A percentile compares a stretch with the other conserved stretches of the same genome.
Conservation (phyloP, 53 echinoderm and acorn worm genomes). For the Zoroaster sp. region DNA sequence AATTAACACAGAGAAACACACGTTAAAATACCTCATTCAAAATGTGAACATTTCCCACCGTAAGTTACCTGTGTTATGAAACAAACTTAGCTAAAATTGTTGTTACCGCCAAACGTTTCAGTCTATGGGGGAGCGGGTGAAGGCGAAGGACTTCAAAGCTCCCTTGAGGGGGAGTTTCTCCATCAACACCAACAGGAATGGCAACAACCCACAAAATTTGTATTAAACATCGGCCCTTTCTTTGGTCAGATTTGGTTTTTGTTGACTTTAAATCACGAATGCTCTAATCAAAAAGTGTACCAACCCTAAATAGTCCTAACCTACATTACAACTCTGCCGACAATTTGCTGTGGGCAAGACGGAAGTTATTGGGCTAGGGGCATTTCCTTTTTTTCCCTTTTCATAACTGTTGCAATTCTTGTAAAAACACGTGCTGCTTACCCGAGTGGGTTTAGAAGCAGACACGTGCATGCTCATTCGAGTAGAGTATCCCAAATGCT, state of each 20-base stretch:
- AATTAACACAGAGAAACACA: background rate
- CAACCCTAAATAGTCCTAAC: background rate
- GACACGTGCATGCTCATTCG: no score
- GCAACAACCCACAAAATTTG: background rate
- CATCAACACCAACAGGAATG: slow-evolving; percentile 1
- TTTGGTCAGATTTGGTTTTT: slow-evolving; percentile 15
- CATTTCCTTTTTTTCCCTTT: background rate
- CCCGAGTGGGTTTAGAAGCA: no score
- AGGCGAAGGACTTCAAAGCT: background rate
- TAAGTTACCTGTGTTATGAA: no score
- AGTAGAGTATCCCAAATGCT: no score
- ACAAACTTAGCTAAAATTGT: background rate
- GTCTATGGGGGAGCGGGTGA: background rate
- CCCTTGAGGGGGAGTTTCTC: background rate
- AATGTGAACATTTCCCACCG: background rate
- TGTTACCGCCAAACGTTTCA: background rate
- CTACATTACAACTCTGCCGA: background rate
- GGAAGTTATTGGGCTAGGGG: slow-evolving; percentile 2
- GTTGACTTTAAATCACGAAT: slow-evolving; percentile 29
- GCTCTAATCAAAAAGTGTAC: slow-evolving; percentile 7
- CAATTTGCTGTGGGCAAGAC: background rate
- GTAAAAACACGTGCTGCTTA: background rate
- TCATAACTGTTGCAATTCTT: background rate
- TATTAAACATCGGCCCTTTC: slow-evolving; percentile 19
- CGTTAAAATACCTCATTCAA: background rate